Conservation (phyloP, 2,113 vertebrate genomes). For the Ochotona curzoniae region DNA sequence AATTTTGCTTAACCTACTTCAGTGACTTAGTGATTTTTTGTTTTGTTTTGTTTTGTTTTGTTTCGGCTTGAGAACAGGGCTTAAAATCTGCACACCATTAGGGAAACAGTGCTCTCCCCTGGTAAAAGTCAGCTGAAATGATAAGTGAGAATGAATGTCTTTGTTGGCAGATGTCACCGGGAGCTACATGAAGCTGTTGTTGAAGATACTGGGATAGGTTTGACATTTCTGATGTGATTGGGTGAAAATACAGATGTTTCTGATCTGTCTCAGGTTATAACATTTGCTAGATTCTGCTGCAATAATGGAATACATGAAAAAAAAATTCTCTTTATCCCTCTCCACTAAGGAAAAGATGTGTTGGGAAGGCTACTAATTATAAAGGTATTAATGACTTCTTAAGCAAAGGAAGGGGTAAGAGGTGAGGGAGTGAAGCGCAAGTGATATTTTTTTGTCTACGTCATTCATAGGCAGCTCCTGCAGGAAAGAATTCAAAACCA, state of each 20-base stretch:
- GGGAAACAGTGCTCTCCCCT: neutral
- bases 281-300: constrained; percentile 35
- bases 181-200: neutral
- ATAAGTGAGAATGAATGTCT: constrained; percentile 3
- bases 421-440: neutral
- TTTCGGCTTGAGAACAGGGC: neutral
- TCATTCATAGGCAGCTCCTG: neutral
- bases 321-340: neutral
- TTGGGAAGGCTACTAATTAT: constrained; percentile 27
- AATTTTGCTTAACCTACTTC: constrained; percentile 46
- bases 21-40: neutral
- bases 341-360: constrained; percentile 21
- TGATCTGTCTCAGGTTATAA: constrained; percentile 3
- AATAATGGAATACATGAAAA: constrained; percentile 25
- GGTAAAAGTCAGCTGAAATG: constrained; percentile 21
- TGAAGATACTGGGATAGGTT: neutral
- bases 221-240: neutral
- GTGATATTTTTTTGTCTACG: neutral
- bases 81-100: constrained; percentile 30
- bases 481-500: neutral
- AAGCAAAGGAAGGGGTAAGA: constrained; percentile 5
- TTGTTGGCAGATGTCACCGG: neutral
- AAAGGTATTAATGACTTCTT: constrained; percentile 32
- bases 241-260: constrained; percentile 19
- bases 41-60: neutral